Evolutionary conservation across 2,113 vertebrate genomes (phyloP).

Genomic region (Rostratula benghalensis): DNA sequence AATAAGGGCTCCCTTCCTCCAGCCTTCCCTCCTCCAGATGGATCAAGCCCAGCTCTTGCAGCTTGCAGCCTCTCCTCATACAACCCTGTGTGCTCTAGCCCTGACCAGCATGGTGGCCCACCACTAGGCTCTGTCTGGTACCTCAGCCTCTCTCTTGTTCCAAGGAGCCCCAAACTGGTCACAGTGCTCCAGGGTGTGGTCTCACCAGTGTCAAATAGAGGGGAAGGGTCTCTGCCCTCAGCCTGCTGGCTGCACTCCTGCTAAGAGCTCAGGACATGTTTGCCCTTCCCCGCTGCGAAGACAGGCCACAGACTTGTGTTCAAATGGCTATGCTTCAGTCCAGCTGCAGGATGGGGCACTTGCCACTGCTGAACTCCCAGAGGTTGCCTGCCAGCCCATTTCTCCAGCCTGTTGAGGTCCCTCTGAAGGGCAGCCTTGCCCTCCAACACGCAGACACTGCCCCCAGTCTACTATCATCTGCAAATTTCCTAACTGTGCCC

Average conservation of each 20-base stretch:
- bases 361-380: fast-evolving
- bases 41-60: neutral
- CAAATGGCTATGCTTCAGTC: neutral
- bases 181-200: neutral
- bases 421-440: neutral
- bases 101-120: neutral
- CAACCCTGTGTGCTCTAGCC: neutral
- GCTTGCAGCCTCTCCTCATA: neutral
- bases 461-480: neutral
- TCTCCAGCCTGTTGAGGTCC: neutral
- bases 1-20: fast-evolving
- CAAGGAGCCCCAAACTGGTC: neutral
- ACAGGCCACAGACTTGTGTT: neutral
- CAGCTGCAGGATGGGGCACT: neutral
- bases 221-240: neutral
- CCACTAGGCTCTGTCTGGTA: fast-evolving
- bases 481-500: neutral
- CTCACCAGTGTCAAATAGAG: neutral
- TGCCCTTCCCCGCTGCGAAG: neutral
- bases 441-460: neutral
- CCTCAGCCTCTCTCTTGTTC: neutral
- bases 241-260: neutral
- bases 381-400: neutral
- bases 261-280: neutral
- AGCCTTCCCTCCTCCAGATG: neutral